Evolutionary conservation across 2,113 vertebrate species (phyloP).

Genomic region (Nannospalax galili): DNA sequence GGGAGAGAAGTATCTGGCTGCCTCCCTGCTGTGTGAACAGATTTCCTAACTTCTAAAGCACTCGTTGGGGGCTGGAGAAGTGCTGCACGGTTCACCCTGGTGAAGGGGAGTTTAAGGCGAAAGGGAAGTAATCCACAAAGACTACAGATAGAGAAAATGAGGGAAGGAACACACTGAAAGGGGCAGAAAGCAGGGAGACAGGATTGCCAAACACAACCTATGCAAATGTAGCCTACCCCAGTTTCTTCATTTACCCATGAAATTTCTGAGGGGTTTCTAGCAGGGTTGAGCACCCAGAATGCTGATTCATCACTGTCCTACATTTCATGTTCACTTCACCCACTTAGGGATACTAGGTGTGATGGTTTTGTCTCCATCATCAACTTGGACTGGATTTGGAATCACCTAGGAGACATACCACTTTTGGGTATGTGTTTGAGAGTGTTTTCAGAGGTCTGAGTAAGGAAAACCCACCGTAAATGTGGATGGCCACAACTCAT

Average conservation of each 20-base stretch:
- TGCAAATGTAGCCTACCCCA: background rate
- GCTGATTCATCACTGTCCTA: background rate
- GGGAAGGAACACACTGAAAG: background rate
- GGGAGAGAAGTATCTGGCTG: background rate
- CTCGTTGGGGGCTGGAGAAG: background rate
- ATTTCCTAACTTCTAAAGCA: background rate
- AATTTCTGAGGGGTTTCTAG: background rate
- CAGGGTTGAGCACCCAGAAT: background rate
- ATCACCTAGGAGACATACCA: background rate
- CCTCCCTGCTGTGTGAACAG: background rate
- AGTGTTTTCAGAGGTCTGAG: background rate
- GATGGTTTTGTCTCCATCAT: too few relatives aligned
- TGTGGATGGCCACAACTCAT: background rate
- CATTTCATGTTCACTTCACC: background rate
- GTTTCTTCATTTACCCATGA: too few relatives aligned
- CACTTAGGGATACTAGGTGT: background rate
- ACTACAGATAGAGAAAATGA: background rate
- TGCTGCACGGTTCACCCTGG: background rate
- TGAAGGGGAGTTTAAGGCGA: background rate
- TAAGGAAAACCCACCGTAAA: background rate
- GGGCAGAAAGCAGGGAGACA: background rate
- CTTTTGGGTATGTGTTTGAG: background rate
- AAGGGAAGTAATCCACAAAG: constrained; percentile 5
- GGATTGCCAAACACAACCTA: background rate
- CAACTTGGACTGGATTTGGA: background rate